phyloP scores from a whole-genome alignment of 2,113 vertebrate species.

The Numenius arquata region DNA sequence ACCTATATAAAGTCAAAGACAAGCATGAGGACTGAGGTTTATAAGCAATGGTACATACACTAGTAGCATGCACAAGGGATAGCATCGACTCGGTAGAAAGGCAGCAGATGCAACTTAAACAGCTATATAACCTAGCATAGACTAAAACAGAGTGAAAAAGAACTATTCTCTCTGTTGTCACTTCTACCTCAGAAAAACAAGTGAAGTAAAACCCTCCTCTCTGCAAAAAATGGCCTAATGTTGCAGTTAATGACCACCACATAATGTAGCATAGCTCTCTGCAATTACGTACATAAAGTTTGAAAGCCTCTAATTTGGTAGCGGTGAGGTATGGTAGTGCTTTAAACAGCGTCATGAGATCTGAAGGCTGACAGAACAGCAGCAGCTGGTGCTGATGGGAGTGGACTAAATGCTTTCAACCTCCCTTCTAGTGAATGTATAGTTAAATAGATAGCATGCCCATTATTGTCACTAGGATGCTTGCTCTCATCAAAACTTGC shows the following conservation, averaged over 20 bases:
- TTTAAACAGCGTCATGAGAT: not conserved
- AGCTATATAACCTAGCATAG: not conserved
- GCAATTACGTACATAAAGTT: not conserved
- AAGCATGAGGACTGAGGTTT: not conserved
- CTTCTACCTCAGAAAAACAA: not conserved
- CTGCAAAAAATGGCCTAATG: not conserved
- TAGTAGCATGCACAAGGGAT: not conserved
- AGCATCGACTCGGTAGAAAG: not conserved
- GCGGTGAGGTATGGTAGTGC: not conserved
- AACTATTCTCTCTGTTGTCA: not conserved
- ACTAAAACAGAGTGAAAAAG: not conserved
- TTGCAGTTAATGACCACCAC: not conserved
- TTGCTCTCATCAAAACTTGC: not conserved
- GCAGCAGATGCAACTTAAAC: not conserved
- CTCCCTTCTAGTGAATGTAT: not conserved
- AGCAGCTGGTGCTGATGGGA: not conserved
- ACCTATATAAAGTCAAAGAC: not conserved
- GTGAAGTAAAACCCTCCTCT: not conserved
- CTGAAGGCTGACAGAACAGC: not conserved
- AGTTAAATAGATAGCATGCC: not conserved
- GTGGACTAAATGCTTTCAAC: not conserved
- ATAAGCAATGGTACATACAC: not conserved
- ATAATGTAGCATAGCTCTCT: not conserved
- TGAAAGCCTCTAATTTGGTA: not conserved
- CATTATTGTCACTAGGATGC: not conserved